A percentile compares a stretch with the other conserved stretches of the same genome.
Evolutionary conservation across 2,113 vertebrate genomes (phyloP).

Genomic region (Marmota flaviventris): DNA sequence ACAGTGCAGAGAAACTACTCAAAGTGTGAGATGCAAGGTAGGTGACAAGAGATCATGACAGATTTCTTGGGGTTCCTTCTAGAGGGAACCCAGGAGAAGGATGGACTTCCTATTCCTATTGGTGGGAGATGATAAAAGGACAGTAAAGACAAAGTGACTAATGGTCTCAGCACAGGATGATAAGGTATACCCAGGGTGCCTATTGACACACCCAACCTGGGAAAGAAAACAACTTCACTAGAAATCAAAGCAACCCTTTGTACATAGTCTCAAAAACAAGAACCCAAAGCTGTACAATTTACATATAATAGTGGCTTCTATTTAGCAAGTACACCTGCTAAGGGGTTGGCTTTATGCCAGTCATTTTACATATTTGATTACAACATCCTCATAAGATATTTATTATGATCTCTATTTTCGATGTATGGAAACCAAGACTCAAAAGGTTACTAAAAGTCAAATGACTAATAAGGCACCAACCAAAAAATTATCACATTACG

Average conservation of each 20-base stretch:
- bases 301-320: not conserved
- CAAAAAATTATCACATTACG: conserved; percentile 45
- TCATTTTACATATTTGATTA: conserved; percentile 57
- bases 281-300: conserved; percentile 10
- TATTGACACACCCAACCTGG: not conserved
- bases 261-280: not conserved
- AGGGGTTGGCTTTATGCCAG: conserved; percentile 43
- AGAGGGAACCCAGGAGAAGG: not conserved
- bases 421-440: conserved; percentile 47
- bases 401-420: conserved; percentile 60
- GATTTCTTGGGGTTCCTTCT: not conserved
- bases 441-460: conserved; percentile 64
- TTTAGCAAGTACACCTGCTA: not conserved
- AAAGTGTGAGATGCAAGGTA: not conserved
- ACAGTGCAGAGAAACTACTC: not conserved
- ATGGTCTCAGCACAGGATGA: not conserved
- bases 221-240: not conserved
- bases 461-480: not conserved
- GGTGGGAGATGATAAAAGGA: not conserved
- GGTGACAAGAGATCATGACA: not conserved
- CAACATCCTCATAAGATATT: conserved; percentile 43
- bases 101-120: not conserved
- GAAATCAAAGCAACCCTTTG: not conserved
- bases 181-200: not conserved
- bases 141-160: not conserved